phyloP scores from a whole-genome alignment of 1,140 invertebrate species.

The Drosophila sechellia region DNA sequence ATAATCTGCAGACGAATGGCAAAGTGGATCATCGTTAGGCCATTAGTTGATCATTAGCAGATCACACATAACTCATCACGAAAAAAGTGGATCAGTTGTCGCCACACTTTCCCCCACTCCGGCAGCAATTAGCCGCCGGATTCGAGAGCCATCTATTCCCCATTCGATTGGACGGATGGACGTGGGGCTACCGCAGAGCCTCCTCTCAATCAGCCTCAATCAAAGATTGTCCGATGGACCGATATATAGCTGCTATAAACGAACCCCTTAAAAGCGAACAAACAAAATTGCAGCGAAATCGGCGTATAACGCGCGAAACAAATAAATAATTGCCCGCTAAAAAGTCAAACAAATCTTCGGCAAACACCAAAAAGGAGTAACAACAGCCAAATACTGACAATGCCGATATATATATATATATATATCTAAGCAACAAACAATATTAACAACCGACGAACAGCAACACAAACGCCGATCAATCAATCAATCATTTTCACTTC shows the following conservation, averaged over 20 bases:
- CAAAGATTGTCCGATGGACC: constrained; percentile 30
- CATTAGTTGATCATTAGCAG: constrained; percentile 49
- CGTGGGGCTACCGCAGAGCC: constrained; percentile 4
- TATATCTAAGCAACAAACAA: constrained; percentile 20
- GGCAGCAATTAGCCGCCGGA: constrained; percentile 37
- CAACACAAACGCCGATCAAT: constrained; percentile 60
- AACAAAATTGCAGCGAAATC: constrained; percentile 77
- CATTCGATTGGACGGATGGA: constrained; percentile 12
- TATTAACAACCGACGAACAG: constrained; percentile 32
- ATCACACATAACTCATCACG: constrained; percentile 34
- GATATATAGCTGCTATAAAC: constrained; percentile 7
- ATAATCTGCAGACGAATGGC: constrained; percentile 28
- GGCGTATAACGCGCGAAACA: constrained; percentile 47
- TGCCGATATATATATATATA: constrained; percentile 28
- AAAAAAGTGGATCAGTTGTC: constrained; percentile 48
- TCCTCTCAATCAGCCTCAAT: constrained; percentile 39
- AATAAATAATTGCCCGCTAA: constrained; percentile 74
- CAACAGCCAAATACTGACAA: constrained; percentile 55
- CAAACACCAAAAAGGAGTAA: constrained; percentile 76
- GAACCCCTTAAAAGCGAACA: constrained; percentile 62
- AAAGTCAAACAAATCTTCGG: constrained; percentile 69
- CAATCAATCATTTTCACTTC: constrained; percentile 82
- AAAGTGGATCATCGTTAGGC: constrained; percentile 29
- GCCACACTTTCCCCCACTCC: constrained; percentile 44
- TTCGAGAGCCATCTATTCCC: constrained; percentile 42